Base-by-base conservation (phyloP, 1,140 invertebrate genomes). In the Coptotermes formosanus region DNA sequence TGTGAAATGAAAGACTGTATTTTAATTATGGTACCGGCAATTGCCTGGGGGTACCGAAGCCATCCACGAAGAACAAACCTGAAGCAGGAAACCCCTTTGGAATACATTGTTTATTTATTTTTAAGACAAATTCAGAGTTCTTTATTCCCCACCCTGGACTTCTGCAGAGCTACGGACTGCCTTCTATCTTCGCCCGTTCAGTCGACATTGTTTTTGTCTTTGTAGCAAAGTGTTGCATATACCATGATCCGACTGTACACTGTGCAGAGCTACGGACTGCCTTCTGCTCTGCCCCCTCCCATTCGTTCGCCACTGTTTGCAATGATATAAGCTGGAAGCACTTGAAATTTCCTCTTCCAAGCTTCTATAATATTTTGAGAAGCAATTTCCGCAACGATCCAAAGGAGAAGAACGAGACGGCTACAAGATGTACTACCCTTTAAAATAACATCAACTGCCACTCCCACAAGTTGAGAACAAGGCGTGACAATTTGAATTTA, bases 321-420 rank as follows among this genome's bases (percentile, higher is more conserved):
- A 83, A 48, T 48, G 82, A 43, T 45, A 45, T 84, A 84, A 84
- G 83, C 83, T 84, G 83, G 83, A 84, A 86, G 85, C 85, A 82
- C 85, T 86, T 86, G 75, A 75, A 86, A 86, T 86, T 86, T 86
- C 85, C 85, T 86, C 85, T 86, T 45, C 75, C 85, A 81, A 82
- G 85, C 85, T 82, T n/a, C 85, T 86, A 82, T 86, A 86, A 86
- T 86, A 86, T 86, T 86, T 86, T 86, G 85, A 86, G 85, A 86
- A 86, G 85, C 85, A 86, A 86, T 86, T 86, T 86, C 85, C 85
- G 85, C 85, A 81, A 82, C 85, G 75, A 86, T 84, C 83, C 30
- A 84, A 84, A 84, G 83, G 48, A 84, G 83, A 59, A 84, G 83
- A 84, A 84, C 23, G 83, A 84, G 48, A 84, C 48, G 48, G 25